These are phyloP conservation scores for Magallana ariakensis DNA, from an alignment of 1,140 invertebrate species.

Conservation along the genomic window DNA sequence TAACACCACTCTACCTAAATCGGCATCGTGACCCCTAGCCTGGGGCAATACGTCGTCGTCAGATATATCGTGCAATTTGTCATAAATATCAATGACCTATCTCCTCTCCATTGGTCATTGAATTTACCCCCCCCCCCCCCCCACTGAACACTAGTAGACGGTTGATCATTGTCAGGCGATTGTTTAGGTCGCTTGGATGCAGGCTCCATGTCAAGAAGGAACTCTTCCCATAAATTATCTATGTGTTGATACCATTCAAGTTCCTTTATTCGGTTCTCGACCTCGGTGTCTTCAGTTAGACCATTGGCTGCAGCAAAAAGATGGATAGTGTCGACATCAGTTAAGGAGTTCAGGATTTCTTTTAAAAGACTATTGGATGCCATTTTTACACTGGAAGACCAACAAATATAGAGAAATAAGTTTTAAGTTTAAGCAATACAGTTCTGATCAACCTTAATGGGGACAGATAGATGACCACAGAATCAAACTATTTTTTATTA, in stretches of 20 bases:
- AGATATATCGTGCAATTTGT: constrained; percentile 47
- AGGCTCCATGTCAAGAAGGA: constrained; percentile 42
- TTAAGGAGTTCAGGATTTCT: constrained; percentile 42
- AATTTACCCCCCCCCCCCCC: constrained; percentile 44
- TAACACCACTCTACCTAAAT: constrained; percentile 42
- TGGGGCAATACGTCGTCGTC: constrained; percentile 47
- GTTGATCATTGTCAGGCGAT: constrained; percentile 30
- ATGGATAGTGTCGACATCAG: constrained; percentile 38
- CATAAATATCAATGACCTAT: constrained; percentile 39
- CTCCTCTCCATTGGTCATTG: constrained; percentile 43
- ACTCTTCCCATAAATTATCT: constrained; percentile 42
- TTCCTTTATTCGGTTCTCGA: constrained; percentile 40
- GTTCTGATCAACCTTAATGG: not conserved
- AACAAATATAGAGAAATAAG: not conserved
- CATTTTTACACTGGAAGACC: not conserved
- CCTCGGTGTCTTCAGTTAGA: constrained; percentile 32
- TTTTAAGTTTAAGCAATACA: not conserved
- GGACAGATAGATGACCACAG: too few species aligned
- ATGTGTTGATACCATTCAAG: constrained; percentile 25
- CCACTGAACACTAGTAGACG: constrained; percentile 25
- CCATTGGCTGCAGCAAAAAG: constrained; percentile 41
- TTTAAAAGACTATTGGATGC: constrained; percentile 28
- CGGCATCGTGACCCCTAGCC: constrained; percentile 37
- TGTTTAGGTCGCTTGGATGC: constrained; percentile 21
- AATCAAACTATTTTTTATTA: too few species aligned